Base-by-base conservation (phyloP, 30 jellyfish, hydroid and myxozoan genomes). In the Nemopilema nomurai region DNA sequence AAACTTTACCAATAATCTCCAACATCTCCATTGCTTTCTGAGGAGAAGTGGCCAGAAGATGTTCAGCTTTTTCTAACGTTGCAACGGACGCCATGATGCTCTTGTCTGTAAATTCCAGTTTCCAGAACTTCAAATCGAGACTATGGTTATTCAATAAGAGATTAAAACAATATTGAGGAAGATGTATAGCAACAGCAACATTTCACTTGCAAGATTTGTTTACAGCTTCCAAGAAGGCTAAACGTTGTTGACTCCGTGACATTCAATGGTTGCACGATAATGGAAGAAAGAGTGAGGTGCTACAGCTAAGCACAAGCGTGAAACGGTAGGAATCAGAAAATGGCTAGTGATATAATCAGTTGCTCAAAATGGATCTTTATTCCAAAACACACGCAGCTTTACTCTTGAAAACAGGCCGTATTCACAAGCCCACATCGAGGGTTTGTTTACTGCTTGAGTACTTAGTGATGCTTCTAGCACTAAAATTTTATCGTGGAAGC, bases 11-110 rank as follows among this genome's bases (percentile, higher is more conserved):
- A 18, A 88, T 80, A 0, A 31, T 19, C 33, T 79, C 96, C 51
- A 88, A 72, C 51, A 49, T 65, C 67, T 88, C 85, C 4, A 88
- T 88, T n/a, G 96, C 96, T 73, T 88, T 88, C 41, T 80, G 79
- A 9, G 91, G 96, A 0, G 96, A 85, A 1, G 88, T 66, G n/a
- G 88, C 29, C 3, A 85, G 57, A 51, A 72, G 85, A 24, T 76
- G 88, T 49, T 85, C 94, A 1, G 94, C 88, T 19, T 49, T 85
- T 70, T 85, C 88, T 1, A 85, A 32, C 26, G 82, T 27, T 30
- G 74, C 62, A 28, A 0, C 22, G 69, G 64, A n/a, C 71, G 85
- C 85, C 80, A 71, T 71, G 49, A 80, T 80, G 24, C 69, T 53
- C 22, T 49, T 71, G 25, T 28, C 67, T 71, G 13, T 41, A 6